Evolutionary conservation across 1,140 invertebrate species (phyloP).

Genomic region (Bombus superbus): DNA sequence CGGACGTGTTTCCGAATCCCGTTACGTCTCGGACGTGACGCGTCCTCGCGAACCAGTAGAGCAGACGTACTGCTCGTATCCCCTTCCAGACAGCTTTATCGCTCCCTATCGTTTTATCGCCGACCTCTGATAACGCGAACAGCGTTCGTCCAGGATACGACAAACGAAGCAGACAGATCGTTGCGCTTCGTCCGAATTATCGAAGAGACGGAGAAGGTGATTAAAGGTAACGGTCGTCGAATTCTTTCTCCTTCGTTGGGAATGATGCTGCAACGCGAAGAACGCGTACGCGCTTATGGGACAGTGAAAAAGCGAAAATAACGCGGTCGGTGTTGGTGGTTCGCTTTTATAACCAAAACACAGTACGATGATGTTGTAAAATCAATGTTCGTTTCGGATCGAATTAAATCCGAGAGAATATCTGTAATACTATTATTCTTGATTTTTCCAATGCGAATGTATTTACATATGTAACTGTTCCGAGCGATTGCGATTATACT

Average conservation of each 20-base stretch:
- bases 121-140: not conserved
- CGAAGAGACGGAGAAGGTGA: not conserved
- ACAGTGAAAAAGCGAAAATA: too few species aligned
- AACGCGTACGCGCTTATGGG: too few species aligned
- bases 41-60: too few species aligned
- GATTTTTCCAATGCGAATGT: not conserved
- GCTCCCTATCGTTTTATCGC: not conserved
- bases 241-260: not conserved
- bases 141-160: not conserved
- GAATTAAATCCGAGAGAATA: not conserved
- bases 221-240: not conserved
- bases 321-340: not conserved
- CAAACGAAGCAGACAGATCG: not conserved
- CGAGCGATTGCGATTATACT: not conserved
- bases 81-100: not conserved
- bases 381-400: not conserved
- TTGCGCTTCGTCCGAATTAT: not conserved
- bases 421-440: not conserved
- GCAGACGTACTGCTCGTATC: not conserved
- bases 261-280: too few species aligned
- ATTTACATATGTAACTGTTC: too few species aligned
- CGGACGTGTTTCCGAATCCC: not conserved
- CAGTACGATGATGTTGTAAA: not conserved
- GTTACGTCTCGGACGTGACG: not conserved
- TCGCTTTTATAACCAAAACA: not conserved